phyloP scores from a whole-genome alignment of 2,113 vertebrate species.

The Phoxinus phoxinus region DNA sequence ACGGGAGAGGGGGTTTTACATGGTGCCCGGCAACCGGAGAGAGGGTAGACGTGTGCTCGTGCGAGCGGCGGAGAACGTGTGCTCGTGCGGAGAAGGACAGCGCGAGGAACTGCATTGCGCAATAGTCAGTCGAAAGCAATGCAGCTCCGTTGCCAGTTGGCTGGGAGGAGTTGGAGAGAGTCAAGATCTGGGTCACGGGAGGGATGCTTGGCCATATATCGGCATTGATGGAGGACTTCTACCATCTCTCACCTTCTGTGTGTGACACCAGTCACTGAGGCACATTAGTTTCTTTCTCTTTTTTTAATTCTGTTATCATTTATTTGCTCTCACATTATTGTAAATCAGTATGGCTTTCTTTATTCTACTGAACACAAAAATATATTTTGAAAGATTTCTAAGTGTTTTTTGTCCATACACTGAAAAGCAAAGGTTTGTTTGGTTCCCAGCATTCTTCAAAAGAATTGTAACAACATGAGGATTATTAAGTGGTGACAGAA shows the following conservation, averaged over 20 bases:
- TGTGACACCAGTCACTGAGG: neutral
- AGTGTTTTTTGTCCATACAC: neutral
- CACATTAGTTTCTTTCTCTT: neutral
- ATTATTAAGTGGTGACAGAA: no score
- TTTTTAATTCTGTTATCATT: neutral
- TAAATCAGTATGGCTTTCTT: neutral
- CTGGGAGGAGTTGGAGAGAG: slow-evolving; percentile 44
- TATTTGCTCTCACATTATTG: neutral
- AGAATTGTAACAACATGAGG: no score
- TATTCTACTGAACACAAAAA: neutral
- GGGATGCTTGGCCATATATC: slow-evolving; percentile 22
- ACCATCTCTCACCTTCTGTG: neutral
- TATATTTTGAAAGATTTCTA: neutral
- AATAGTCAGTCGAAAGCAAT: slow-evolving; percentile 26
- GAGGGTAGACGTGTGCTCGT: slow-evolving; percentile 29
- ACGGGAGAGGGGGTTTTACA: slow-evolving; percentile 59
- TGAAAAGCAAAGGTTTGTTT: neutral
- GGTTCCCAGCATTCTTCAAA: neutral
- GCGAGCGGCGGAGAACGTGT: slow-evolving; percentile 33
- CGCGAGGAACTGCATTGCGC: slow-evolving; percentile 54
- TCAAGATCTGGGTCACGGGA: slow-evolving; percentile 52
- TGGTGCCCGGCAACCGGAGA: slow-evolving; percentile 4
- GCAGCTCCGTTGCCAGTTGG: slow-evolving; percentile 40
- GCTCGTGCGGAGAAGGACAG: slow-evolving; percentile 50
- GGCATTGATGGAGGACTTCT: slow-evolving; percentile 26